phyloP scores from a whole-genome alignment of 2,888 invertebrate genomes.

The Nephrotoma appendiculata region DNA sequence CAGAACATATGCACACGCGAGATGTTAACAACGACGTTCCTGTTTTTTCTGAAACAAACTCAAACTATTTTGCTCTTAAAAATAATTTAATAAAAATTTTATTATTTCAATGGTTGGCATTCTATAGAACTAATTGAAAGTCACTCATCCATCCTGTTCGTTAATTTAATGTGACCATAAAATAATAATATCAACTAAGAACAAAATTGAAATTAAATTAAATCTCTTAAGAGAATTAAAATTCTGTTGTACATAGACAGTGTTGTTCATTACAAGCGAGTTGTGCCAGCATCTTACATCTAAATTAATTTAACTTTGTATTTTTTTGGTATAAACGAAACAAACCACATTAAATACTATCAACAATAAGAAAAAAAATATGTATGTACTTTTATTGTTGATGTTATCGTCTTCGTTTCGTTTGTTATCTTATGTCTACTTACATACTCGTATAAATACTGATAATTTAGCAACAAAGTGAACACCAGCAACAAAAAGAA shows the following conservation, averaged over 20 bases:
- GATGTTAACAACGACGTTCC: no score
- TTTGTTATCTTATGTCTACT: not conserved
- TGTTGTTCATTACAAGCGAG: not conserved
- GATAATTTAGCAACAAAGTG: not conserved
- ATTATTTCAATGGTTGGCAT: no score
- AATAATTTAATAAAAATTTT: no score
- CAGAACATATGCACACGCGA: no score
- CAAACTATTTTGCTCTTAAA: no score
- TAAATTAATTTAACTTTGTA: not conserved
- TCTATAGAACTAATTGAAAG: not conserved
- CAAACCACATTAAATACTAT: not conserved
- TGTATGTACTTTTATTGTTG: not conserved
- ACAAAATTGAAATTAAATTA: not conserved
- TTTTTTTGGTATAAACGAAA: not conserved
- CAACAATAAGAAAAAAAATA: not conserved
- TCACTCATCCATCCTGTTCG: not conserved
- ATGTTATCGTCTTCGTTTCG: not conserved
- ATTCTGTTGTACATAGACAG: not conserved
- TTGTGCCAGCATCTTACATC: not conserved
- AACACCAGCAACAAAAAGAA: not conserved
- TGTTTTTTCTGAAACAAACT: no score
- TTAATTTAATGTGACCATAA: not conserved
- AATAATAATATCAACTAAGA: not conserved
- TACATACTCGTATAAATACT: not conserved
- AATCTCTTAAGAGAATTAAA: not conserved